Percentiles rank a stretch among this genome's conserved stretches.
Conservation (phyloP, 1,140 invertebrate species). For the Araneus ventricosus region DNA sequence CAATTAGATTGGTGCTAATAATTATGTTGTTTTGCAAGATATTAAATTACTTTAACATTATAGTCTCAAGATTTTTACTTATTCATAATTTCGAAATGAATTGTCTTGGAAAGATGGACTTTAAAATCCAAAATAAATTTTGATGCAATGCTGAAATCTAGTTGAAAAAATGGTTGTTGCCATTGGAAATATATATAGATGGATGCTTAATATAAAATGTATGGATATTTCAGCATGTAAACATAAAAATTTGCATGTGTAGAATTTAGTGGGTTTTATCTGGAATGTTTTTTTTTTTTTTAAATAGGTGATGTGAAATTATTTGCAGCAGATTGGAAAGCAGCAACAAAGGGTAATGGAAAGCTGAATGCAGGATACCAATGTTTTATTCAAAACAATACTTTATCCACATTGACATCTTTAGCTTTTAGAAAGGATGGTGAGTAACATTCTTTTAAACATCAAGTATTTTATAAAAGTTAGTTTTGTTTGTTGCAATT, state of each 20-base stretch:
- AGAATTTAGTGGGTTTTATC: neutral
- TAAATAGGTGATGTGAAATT: neutral
- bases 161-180: neutral
- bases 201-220: neutral
- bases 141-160: no score
- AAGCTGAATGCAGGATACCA: constrained; percentile 13
- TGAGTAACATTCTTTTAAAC: neutral
- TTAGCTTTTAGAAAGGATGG: constrained; percentile 44
- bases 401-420: constrained; percentile 25
- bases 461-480: no score
- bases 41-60: no score
- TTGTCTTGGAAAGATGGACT: no score
- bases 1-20: no score
- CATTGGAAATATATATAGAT: neutral
- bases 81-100: no score
- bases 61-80: no score
- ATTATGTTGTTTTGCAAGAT: no score
- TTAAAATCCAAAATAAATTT: no score
- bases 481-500: neutral
- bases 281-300: neutral
- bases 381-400: neutral
- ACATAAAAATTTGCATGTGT: neutral
- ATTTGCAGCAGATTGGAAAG: neutral
- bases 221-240: neutral
- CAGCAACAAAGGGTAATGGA: neutral